Evolutionary conservation across 2,888 invertebrate species (phyloP).

Genomic region (Hydroisotoma schaefferi): DNA sequence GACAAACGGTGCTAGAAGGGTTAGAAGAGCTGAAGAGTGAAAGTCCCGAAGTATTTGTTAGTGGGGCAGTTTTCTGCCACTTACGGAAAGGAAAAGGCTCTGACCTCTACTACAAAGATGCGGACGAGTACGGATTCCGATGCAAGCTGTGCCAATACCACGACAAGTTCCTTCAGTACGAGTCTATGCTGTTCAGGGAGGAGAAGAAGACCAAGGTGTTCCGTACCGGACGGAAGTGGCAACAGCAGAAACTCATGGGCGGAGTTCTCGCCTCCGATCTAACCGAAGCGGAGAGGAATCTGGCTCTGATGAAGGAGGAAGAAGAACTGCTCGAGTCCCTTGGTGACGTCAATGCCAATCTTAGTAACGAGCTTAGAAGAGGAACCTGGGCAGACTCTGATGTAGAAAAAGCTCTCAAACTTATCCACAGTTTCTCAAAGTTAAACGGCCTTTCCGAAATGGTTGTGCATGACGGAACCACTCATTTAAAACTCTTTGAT

Average conservation of each 20-base stretch:
- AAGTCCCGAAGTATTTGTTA: conserved; percentile 53
- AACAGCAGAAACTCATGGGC: conserved; percentile 37
- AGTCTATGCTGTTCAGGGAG: conserved; percentile 57
- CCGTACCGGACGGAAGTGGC: conserved; percentile 44
- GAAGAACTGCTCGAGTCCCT: conserved; percentile 51
- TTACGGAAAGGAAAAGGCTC: conserved; percentile 52
- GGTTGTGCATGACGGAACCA: conserved; percentile 55
- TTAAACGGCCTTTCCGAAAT: conserved; percentile 50
- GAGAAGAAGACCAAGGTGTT: conserved; percentile 50
- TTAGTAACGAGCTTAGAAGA: conserved; percentile 53
- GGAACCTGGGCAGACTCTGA: conserved; percentile 64
- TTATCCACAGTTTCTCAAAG: conserved; percentile 53
- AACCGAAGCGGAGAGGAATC: conserved; percentile 31
- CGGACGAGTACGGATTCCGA: conserved; percentile 22
- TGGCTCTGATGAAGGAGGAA: conserved; percentile 41
- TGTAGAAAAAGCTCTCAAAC: conserved; percentile 52
- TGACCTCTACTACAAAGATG: conserved; percentile 29
- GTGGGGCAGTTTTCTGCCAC: conserved; percentile 60
- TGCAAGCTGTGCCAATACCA: conserved; percentile 54
- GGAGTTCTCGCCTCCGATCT: conserved; percentile 30
- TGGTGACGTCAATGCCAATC: conserved; percentile 49
- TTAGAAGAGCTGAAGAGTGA: conserved; percentile 50
- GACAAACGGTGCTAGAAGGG: conserved; percentile 50
- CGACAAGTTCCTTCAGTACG: conserved; percentile 53
- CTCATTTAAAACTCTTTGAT: conserved; percentile 60